Conservation (phyloP, 2,888 invertebrate species). For the Nebria brevicollis region DNA sequence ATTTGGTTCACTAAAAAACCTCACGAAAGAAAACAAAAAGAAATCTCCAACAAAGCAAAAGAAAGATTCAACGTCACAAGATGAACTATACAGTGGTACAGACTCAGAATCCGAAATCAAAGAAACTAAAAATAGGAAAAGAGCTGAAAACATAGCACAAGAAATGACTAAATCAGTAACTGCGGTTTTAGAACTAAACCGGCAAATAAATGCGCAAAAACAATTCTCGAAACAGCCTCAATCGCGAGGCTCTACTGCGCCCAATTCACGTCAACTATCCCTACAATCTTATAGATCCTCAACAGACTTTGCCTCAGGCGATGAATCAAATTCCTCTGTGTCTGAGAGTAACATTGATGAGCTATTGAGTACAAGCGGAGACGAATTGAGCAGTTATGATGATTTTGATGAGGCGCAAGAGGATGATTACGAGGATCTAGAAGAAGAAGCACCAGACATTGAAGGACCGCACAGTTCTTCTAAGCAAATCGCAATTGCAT, state of each 20-base stretch:
- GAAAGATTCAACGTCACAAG: slow-evolving; percentile 28
- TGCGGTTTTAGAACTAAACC: slow-evolving; percentile 50
- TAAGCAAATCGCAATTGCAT: slow-evolving; percentile 24
- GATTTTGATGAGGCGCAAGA: slow-evolving; percentile 58
- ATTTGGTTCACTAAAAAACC: slow-evolving; percentile 31
- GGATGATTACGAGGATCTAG: slow-evolving; percentile 63
- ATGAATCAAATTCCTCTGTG: slow-evolving; percentile 61
- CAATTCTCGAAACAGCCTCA: not conserved
- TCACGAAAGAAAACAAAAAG: no score
- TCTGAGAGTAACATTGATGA: slow-evolving; percentile 63
- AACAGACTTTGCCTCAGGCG: slow-evolving; percentile 20
- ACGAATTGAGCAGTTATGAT: slow-evolving; percentile 55
- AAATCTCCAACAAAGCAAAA: not conserved
- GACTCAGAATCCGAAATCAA: slow-evolving; percentile 28
- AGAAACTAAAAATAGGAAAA: not conserved
- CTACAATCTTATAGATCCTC: slow-evolving; percentile 29
- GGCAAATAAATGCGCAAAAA: slow-evolving; percentile 25
- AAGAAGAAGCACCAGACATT: slow-evolving; percentile 66
- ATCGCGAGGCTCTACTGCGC: not conserved
- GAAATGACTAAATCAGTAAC: slow-evolving; percentile 52
- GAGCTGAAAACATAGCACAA: slow-evolving; percentile 52
- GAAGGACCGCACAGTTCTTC: slow-evolving; percentile 44
- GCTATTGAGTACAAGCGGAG: slow-evolving; percentile 56
- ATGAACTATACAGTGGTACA: slow-evolving; percentile 44
- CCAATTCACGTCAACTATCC: slow-evolving; percentile 15